A percentile compares a stretch with the other conserved stretches of the same genome.
Conservation (phyloP, 1,140 invertebrate species). For the Hermatobates lingyangjiaoensis region DNA sequence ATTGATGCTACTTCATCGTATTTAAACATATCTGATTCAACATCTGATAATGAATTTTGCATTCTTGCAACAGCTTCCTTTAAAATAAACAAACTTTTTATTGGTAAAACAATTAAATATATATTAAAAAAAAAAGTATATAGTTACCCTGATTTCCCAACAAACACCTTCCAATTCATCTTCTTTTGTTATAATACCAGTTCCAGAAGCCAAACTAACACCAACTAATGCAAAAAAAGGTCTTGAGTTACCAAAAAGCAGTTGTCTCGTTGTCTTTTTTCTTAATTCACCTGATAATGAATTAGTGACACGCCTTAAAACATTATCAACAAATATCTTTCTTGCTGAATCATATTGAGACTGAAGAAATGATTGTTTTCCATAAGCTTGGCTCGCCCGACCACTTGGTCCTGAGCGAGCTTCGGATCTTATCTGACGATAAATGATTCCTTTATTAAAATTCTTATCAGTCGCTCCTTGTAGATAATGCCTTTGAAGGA, state of each 20-base stretch:
- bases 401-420: not conserved
- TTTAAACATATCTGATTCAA: conserved; percentile 30
- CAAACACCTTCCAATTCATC: conserved; percentile 60
- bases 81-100: conserved; percentile 5
- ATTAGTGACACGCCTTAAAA: conserved; percentile 8
- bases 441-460: not conserved
- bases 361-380: not conserved
- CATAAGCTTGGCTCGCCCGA: too few species aligned
- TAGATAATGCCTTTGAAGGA: not conserved
- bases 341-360: conserved; percentile 8
- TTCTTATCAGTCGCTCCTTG: not conserved
- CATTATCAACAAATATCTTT: conserved; percentile 5
- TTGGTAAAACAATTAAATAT: conserved; percentile 5
- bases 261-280: conserved; percentile 34
- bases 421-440: not conserved
- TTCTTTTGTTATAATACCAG: conserved; percentile 54
- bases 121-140: conserved; percentile 1
- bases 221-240: conserved; percentile 59
- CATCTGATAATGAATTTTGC: conserved; percentile 30
- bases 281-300: conserved; percentile 29
- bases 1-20: conserved; percentile 25
- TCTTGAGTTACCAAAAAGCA: conserved; percentile 46
- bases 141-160: conserved; percentile 48
- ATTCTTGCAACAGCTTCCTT: conserved; percentile 41
- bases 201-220: conserved; percentile 48